Conservation (phyloP, 2,888 invertebrate species). For the Adelognathus sp. region DNA sequence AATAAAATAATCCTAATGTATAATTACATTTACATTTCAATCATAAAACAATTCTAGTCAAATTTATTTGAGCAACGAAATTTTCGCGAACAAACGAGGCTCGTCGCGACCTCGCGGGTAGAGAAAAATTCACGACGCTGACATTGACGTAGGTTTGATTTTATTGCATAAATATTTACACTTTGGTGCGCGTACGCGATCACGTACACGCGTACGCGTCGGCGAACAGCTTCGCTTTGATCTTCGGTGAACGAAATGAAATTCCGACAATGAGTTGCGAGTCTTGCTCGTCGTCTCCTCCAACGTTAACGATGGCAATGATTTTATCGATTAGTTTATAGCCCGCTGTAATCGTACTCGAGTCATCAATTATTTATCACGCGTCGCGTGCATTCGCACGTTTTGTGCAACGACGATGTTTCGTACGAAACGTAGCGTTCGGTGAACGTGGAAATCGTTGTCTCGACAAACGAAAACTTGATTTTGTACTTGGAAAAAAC, state of each 20-base stretch:
- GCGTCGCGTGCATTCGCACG: not conserved
- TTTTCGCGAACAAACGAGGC: not conserved
- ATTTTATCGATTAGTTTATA: slow-evolving; percentile 10
- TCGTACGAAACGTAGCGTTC: not conserved
- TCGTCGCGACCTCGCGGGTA: not conserved
- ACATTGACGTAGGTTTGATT: slow-evolving; percentile 55
- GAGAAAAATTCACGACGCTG: not conserved
- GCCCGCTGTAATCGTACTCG: not conserved
- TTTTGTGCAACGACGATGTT: not conserved
- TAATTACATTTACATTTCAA: slow-evolving; percentile 7
- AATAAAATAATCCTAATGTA: too few species aligned
- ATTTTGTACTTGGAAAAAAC: too few species aligned
- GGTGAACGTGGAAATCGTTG: not conserved
- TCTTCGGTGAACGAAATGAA: slow-evolving; percentile 15
- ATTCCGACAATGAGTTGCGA: not conserved
- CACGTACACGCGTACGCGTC: not conserved
- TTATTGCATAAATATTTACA: slow-evolving; percentile 60
- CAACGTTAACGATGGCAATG: slow-evolving; percentile 12
- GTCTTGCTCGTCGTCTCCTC: too few species aligned
- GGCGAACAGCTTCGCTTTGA: slow-evolving; percentile 37
- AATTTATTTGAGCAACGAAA: not conserved
- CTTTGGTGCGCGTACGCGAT: not conserved
- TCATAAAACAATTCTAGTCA: not conserved
- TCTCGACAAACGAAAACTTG: too few species aligned
- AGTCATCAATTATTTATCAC: not conserved